A percentile compares a stretch with the other conserved stretches of the same genome.
Conservation (phyloP, 64 coral and sea anemone genomes). For the Porites australiensis region DNA sequence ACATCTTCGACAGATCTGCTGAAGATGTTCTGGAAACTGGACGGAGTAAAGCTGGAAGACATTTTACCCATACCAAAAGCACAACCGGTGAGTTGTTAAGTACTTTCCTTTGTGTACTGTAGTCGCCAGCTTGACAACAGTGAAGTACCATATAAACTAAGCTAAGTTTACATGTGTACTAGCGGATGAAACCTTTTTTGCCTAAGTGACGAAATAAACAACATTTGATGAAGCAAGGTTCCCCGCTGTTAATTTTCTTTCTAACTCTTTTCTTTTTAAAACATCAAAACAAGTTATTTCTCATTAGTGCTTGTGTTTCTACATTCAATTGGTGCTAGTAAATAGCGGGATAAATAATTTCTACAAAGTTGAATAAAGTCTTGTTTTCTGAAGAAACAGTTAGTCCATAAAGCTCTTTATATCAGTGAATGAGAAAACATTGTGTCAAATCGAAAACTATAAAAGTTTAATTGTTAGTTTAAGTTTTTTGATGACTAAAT, state of each 20-base stretch:
- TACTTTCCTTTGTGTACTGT: conserved; percentile 64
- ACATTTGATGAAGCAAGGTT: no score
- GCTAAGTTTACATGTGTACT: not conserved
- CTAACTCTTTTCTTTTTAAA: not conserved
- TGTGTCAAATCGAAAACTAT: not conserved
- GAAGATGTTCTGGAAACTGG: conserved; percentile 48
- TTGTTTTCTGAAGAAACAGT: no score
- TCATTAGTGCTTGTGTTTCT: no score
- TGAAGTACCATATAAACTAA: not conserved
- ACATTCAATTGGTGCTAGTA: no score
- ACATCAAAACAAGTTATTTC: not conserved
- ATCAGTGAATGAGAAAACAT: not conserved
- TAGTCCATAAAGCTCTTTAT: no score
- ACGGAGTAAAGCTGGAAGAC: conserved; percentile 31
- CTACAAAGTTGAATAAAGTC: no score
- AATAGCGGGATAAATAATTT: no score
- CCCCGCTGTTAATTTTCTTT: no score
- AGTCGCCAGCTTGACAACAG: conserved; percentile 14
- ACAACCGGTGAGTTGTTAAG: conserved; percentile 59
- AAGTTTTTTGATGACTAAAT: not conserved
- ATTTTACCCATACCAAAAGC: conserved; percentile 49
- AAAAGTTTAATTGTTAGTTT: conserved; percentile 16
- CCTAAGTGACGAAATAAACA: no score
- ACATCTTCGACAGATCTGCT: not conserved
- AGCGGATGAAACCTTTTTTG: not conserved